Conservation (phyloP, 2,113 vertebrate species). For the Suncus etruscus region DNA sequence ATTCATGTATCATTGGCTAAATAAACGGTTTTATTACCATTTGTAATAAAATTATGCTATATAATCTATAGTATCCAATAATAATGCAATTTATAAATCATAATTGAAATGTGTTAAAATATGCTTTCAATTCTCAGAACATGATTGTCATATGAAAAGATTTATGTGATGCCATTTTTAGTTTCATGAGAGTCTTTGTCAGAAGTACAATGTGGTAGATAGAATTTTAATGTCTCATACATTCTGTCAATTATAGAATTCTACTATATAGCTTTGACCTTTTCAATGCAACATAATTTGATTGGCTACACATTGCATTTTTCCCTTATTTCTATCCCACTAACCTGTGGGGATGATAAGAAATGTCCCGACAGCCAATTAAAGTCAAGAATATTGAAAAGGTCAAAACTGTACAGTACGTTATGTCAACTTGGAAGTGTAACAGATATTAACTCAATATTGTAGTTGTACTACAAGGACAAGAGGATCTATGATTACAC, state of each 20-base stretch:
- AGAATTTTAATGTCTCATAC: slow-evolving; percentile 62
- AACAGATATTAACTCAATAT: slow-evolving; percentile 4
- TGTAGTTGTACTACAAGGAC: slow-evolving; percentile 52
- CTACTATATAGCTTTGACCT: slow-evolving; percentile 69
- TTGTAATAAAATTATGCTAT: not conserved
- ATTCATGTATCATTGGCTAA: slow-evolving; percentile 11
- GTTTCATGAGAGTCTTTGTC: slow-evolving; percentile 63
- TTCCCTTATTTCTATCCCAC: slow-evolving; percentile 20
- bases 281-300: slow-evolving; percentile 64
- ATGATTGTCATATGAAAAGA: slow-evolving; percentile 25
- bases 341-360: slow-evolving; percentile 59
- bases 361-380: slow-evolving; percentile 57
- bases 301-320: slow-evolving; percentile 38
- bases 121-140: slow-evolving; percentile 35
- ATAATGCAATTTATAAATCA: slow-evolving; percentile 28
- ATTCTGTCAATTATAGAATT: slow-evolving; percentile 49
- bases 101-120: slow-evolving; percentile 22
- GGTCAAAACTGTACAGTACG: slow-evolving; percentile 63
- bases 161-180: slow-evolving; percentile 61
- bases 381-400: slow-evolving; percentile 77
- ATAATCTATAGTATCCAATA: not conserved
- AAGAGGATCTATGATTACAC: not conserved
- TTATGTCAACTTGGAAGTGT: not conserved
- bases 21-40: not conserved
- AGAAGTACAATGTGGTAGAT: slow-evolving; percentile 13